Conservation (phyloP, 2,888 invertebrate species). For the Tipula lateralis region DNA sequence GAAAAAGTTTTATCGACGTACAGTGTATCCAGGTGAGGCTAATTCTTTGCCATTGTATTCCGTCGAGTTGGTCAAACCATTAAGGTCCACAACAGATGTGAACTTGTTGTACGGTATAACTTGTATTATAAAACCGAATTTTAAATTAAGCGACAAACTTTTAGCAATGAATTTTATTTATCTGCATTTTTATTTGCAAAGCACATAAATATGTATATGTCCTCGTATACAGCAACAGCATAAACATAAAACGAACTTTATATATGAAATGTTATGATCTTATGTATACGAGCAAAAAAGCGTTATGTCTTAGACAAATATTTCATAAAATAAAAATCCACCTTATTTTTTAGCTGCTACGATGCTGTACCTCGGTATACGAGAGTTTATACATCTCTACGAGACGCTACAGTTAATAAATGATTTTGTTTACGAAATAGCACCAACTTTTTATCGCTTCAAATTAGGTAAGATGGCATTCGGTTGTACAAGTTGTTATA, state of each 20-base stretch:
- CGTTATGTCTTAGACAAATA: not conserved
- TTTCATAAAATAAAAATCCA: not conserved
- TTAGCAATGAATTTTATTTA: conserved; percentile 11
- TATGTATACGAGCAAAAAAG: not conserved
- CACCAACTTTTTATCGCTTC: not conserved
- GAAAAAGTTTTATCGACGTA: too few species aligned
- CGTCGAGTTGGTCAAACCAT: not conserved
- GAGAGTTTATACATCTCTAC: not conserved
- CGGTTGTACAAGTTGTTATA: not conserved
- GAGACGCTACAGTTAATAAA: not conserved
- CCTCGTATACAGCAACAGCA: not conserved
- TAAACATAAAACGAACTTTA: not conserved
- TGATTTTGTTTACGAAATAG: not conserved
- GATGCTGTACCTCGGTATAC: not conserved
- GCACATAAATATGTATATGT: too few species aligned
- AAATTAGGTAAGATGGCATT: not conserved
- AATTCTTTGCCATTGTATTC: too few species aligned
- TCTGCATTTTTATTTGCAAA: not conserved
- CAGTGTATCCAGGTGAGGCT: too few species aligned
- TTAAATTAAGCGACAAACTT: conserved; percentile 11
- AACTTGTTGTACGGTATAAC: not conserved
- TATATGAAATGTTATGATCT: not conserved
- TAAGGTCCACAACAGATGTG: not conserved
- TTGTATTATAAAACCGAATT: not conserved
- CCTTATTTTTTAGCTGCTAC: not conserved